These are phyloP conservation scores for Achroia grisella DNA, from an alignment of 1,140 invertebrate species.

Conservation along the genomic window DNA sequence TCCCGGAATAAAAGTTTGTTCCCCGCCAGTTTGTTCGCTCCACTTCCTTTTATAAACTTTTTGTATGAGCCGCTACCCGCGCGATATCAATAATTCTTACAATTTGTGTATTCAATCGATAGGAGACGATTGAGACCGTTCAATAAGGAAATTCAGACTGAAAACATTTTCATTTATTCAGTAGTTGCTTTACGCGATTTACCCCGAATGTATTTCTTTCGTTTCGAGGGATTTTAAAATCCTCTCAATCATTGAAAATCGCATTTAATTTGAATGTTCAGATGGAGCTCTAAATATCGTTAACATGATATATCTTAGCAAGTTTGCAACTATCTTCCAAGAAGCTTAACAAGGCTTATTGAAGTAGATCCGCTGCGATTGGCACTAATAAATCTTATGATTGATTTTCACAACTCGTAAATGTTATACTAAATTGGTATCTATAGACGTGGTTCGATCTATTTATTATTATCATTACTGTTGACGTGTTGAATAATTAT, in stretches of 20 bases:
- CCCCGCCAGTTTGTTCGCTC: constrained; percentile 54
- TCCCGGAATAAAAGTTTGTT: constrained; percentile 64
- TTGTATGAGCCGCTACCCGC: constrained; percentile 48
- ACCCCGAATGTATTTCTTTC: not conserved
- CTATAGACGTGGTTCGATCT: no score
- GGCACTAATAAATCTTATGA: not conserved
- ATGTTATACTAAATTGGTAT: no score
- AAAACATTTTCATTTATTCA: constrained; percentile 5
- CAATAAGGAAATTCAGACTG: constrained; percentile 9
- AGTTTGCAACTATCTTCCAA: not conserved
- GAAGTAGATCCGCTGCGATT: not conserved
- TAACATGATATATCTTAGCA: not conserved
- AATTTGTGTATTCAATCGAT: constrained; percentile 43
- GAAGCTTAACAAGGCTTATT: constrained; percentile 3
- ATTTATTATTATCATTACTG: no score
- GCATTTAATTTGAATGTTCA: no score
- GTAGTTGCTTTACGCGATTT: not conserved
- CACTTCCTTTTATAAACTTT: constrained; percentile 66
- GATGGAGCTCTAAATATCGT: not conserved
- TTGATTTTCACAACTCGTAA: not conserved
- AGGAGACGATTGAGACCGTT: constrained; percentile 10
- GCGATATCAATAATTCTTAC: constrained; percentile 64
- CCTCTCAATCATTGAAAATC: no score
- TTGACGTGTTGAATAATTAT: no score
- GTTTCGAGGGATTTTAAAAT: not conserved